Conservation (phyloP, 2,797 vertebrate genomes). For the Hafferia zeledoni region DNA sequence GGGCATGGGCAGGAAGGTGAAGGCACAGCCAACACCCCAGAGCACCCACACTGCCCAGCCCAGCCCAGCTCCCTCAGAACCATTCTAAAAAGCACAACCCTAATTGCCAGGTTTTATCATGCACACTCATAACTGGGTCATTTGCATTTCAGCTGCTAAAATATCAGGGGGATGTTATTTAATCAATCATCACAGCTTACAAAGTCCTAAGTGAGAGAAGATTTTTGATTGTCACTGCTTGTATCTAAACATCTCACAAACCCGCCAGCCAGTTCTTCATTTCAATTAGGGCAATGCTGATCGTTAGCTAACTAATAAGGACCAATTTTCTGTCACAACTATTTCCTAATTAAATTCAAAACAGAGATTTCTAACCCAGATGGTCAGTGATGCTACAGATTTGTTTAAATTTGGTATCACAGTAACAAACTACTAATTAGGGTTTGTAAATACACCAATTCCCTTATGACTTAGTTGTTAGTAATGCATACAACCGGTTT, state of each 20-base stretch:
- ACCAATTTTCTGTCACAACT: constrained; percentile 78
- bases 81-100: accelerated
- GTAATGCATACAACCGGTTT: constrained; percentile 79
- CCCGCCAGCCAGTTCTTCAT: constrained; percentile 69
- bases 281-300: constrained; percentile 78
- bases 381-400: constrained; percentile 78
- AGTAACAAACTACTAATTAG: constrained; percentile 85
- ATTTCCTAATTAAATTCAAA: constrained; percentile 83
- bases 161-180: neutral
- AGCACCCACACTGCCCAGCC: accelerated
- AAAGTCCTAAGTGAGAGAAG: constrained; percentile 40
- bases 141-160: constrained; percentile 35
- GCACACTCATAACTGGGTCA: neutral
- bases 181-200: neutral
- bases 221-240: constrained; percentile 59
- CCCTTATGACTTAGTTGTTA: constrained; percentile 75
- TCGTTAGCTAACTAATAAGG: constrained; percentile 81
- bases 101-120: neutral
- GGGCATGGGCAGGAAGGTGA: accelerated
- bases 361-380: constrained; percentile 80
- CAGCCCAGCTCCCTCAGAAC: neutral
- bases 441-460: constrained; percentile 82
- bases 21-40: accelerated
- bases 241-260: constrained; percentile 59
- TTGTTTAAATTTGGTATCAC: constrained; percentile 83